These are phyloP conservation scores for Cathartes aura DNA, from an alignment of 2,113 vertebrate genomes.

Conservation along the genomic window DNA sequence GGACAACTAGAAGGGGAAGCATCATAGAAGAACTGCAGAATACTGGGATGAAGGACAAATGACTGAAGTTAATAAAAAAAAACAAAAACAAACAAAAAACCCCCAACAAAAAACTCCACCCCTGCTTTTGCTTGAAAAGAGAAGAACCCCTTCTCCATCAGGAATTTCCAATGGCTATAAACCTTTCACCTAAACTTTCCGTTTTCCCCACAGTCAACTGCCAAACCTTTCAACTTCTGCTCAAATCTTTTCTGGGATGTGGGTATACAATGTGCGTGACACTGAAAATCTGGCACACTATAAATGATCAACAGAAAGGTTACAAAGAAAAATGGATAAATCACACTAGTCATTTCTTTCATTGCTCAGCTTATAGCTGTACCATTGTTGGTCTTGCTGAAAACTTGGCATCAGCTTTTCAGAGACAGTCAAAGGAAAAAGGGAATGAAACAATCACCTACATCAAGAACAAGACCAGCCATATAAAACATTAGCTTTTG, in stretches of 20 bases:
- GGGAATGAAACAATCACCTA: not conserved
- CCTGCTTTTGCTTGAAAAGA: not conserved
- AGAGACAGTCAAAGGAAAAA: not conserved
- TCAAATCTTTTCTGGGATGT: not conserved
- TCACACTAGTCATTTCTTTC: not conserved
- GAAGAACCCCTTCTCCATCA: not conserved
- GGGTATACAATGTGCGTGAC: rapidly evolving
- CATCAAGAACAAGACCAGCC: not conserved
- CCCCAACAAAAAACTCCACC: no score
- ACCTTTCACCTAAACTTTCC: not conserved
- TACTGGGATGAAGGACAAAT: not conserved
- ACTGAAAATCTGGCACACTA: not conserved
- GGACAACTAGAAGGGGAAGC: not conserved
- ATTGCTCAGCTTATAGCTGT: not conserved
- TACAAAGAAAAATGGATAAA: not conserved
- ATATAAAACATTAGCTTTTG: not conserved
- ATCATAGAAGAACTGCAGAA: not conserved
- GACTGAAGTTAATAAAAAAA: not conserved
- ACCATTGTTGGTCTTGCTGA: not conserved
- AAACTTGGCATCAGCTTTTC: not conserved
- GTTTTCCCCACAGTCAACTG: not conserved
- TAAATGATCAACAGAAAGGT: not conserved
- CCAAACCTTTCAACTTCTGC: not conserved
- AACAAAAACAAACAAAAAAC: no score
- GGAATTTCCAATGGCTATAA: not conserved